Base-by-base conservation (phyloP, 2,113 vertebrate genomes). In the Illadopsis cleaveri region DNA sequence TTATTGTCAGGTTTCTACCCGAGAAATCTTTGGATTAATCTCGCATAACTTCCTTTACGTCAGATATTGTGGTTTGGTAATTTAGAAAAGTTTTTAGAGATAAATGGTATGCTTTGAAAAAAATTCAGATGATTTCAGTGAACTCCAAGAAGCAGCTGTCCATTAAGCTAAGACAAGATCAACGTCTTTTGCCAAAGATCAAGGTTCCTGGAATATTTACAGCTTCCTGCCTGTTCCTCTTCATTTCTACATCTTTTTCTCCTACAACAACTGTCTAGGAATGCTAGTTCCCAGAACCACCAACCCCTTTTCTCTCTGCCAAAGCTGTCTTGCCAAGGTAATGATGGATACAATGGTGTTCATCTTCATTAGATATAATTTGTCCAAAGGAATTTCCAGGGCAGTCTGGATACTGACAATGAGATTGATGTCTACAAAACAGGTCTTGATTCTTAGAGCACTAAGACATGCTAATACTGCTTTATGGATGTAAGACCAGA, bases 31-130 rank as follows among this genome's bases (percentile, higher is more conserved):
- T 44, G 40, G 15, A 38, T 22, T 13, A 51, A 31, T 54, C 10
- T 58, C 0, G 0, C 21, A 6, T 18, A 62, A 61, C 4, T 78
- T 61, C 5, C 20, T 72, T 68, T 88, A 54, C 4, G 15, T 79
- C 28, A 72, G 24, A 54, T 48, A 35, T 1, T 35, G 19, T 53
- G 15, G 4, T 69, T 83, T 2, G 5, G 8, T 35, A 65, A 11
- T 69, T 76, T 47, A 13, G 4, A 93, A 76, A 15, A 45, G 27
- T 9, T 77, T 93, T 87, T 69, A 69, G 23, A 54, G 23, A 25
- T 40, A 50, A 79, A 61, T 23, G 22, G 6, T 35, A 37, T 31
- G 5, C 19, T 80, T 76, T 76, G 10, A 19, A 50, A 83, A 76
- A 64, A 80, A 7, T 14, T n/a, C 21, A 18, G 37, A 85, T 47